Conservation (phyloP, 2,797 vertebrate genomes). For the Neopelma chrysocephalum region DNA sequence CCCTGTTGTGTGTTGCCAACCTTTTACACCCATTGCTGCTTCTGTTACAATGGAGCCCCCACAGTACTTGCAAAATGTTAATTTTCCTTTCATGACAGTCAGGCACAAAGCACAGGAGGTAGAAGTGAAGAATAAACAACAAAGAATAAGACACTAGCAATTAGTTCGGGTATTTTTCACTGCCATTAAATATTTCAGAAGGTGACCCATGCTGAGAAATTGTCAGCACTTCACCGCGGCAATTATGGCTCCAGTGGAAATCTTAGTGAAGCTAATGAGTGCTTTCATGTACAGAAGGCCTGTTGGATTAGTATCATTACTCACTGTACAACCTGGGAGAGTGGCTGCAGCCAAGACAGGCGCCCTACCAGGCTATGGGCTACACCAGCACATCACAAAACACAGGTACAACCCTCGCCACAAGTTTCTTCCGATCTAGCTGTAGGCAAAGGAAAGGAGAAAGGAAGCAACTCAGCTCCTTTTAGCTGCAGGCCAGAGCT, state of each 20-base stretch:
- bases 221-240: constrained; percentile 17
- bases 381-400: background rate
- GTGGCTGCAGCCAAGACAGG: background rate
- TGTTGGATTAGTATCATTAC: constrained; percentile 19
- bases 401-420: background rate
- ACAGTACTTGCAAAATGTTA: background rate
- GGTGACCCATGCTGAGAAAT: constrained; percentile 54
- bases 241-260: constrained; percentile 45
- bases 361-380: background rate
- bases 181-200: constrained; percentile 27
- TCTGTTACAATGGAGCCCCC: background rate
- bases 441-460: background rate
- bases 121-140: background rate
- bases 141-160: constrained; percentile 40
- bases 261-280: constrained; percentile 44
- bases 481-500: background rate
- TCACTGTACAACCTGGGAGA: background rate
- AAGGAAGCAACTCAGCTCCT: background rate
- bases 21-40: background rate
- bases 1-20: background rate
- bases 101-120: background rate
- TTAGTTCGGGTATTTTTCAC: constrained; percentile 46
- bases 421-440: background rate
- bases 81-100: background rate
- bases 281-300: constrained; percentile 40